Conservation (phyloP, 2,888 invertebrate species). For the Orchesella flavescens region DNA sequence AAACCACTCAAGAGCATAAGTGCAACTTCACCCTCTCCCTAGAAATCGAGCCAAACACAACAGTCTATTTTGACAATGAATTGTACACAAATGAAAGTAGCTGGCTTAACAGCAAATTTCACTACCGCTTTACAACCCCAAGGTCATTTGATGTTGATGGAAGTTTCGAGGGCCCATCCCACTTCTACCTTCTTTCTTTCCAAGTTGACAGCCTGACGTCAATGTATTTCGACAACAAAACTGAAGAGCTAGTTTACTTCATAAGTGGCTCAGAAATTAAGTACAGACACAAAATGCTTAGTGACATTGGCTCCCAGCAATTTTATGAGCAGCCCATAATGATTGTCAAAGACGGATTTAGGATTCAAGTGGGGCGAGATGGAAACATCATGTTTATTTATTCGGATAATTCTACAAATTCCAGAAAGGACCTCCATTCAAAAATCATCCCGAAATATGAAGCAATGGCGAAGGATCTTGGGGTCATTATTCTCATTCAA, state of each 20-base stretch:
- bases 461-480: background rate
- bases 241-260: no score
- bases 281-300: background rate
- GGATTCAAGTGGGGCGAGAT: background rate
- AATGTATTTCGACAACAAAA: background rate
- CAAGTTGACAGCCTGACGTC: background rate
- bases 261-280: background rate
- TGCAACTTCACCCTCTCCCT: no score
- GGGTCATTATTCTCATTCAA: background rate
- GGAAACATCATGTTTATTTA: background rate
- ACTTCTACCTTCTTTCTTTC: constrained; percentile 21
- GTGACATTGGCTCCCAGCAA: background rate
- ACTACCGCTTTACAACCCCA: constrained; percentile 11
- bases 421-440: background rate
- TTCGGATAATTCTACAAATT: no score
- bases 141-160: constrained; percentile 11
- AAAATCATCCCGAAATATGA: background rate
- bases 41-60: no score
- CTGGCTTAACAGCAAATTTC: background rate
- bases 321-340: constrained; percentile 31
- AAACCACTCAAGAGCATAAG: no score
- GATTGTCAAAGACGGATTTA: constrained; percentile 5
- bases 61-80: no score
- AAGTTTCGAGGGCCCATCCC: background rate
- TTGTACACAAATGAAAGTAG: no score